Evolutionary conservation across 30 jellyfish, hydroid and myxozoan species (phyloP).

Genomic region (Calvadosia cruxmelitensis): DNA sequence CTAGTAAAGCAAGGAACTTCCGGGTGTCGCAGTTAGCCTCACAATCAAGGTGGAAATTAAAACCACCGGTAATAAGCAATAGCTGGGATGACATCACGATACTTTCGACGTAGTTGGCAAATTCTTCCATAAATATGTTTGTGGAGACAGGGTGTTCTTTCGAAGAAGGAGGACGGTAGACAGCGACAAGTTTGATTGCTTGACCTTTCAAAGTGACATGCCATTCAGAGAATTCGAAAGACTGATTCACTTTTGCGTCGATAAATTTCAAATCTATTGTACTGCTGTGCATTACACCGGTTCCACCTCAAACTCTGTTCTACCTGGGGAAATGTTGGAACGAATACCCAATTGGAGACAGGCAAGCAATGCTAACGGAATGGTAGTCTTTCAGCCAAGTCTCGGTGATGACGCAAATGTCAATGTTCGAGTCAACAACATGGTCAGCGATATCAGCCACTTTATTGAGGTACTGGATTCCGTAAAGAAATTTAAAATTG

Average conservation of each 20-base stretch:
- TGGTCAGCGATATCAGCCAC: no score
- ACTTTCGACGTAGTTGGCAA: conserved; percentile 12
- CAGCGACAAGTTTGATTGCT: conserved; percentile 3
- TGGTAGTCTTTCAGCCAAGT: conserved; percentile 17
- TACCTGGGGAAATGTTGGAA: conserved; percentile 9
- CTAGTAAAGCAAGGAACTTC: conserved; percentile 6
- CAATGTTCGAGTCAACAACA: conserved; percentile 10
- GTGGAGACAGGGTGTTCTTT: conserved; percentile 23
- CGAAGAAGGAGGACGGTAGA: conserved; percentile 9
- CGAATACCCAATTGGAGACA: conserved; percentile 14
- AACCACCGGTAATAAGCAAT: conserved; percentile 14
- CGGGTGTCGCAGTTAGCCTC: conserved; percentile 4
- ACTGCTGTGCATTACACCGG: conserved; percentile 12
- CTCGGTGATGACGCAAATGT: conserved; percentile 17
- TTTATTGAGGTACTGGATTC: no score
- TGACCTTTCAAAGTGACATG: conserved; percentile 1
- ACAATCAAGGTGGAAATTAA: conserved; percentile 7
- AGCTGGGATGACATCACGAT: conserved; percentile 9
- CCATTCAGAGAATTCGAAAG: conserved; percentile 23
- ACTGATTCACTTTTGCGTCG: conserved; percentile 7
- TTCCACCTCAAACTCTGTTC: conserved; percentile 16
- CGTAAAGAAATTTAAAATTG: no score
- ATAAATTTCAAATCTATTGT: conserved; percentile 8
- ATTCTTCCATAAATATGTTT: conserved; percentile 2
- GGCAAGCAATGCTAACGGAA: conserved; percentile 4